phyloP scores from a whole-genome alignment of 1,140 invertebrate genomes.

The Drosophila carrolli region DNA sequence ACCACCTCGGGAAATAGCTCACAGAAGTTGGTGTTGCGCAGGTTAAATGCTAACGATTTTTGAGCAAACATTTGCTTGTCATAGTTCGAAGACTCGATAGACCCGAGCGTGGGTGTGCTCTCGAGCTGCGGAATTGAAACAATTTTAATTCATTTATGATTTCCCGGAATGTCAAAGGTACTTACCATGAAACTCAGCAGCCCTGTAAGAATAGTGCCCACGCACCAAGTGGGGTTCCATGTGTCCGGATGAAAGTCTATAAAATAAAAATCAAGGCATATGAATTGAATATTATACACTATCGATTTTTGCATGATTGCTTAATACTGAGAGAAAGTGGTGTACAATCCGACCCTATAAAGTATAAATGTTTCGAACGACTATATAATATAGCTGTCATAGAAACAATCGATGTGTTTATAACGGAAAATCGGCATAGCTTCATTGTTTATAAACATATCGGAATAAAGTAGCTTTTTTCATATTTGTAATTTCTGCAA shows the following conservation, averaged over 20 bases:
- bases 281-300: too few relatives aligned
- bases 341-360: too few relatives aligned
- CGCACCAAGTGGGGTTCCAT: slow-evolving; percentile 99
- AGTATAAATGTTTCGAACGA: too few relatives aligned
- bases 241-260: slow-evolving; percentile 98
- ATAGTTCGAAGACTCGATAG: slow-evolving; percentile 95
- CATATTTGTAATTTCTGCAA: too few relatives aligned
- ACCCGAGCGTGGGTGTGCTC: slow-evolving; percentile 97
- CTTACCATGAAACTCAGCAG: slow-evolving; percentile 94
- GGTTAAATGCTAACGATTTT: slow-evolving; percentile 95
- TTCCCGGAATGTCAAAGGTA: not conserved
- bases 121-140: slow-evolving; percentile 86
- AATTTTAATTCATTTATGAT: not conserved
- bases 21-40: slow-evolving; percentile 94
- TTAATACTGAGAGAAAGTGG: too few relatives aligned
- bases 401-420: too few relatives aligned
- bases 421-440: too few relatives aligned
- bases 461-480: too few relatives aligned
- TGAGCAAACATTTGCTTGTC: slow-evolving; percentile 95
- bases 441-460: too few relatives aligned
- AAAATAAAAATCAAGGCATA: not conserved
- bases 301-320: too few relatives aligned
- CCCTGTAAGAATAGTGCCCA: slow-evolving; percentile 97
- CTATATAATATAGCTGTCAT: too few relatives aligned
- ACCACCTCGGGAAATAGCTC: slow-evolving; percentile 83